phyloP scores from a whole-genome alignment of 2,888 invertebrate species.

The Anorthoa munda region DNA sequence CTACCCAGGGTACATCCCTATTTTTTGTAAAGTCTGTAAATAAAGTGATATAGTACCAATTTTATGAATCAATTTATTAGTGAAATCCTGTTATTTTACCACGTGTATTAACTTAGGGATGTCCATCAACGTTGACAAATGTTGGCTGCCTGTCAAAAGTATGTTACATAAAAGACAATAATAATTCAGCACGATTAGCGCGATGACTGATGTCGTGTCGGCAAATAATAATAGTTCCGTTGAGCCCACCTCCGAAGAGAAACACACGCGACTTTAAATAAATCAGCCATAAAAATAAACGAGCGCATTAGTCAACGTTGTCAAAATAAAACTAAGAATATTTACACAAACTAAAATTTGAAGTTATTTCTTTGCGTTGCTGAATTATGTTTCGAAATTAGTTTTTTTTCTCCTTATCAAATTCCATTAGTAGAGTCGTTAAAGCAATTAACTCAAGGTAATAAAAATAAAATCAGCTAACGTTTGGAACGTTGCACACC shows the following conservation, averaged over 20 bases:
- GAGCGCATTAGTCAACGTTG: slow-evolving; percentile 89
- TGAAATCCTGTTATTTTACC: slow-evolving; percentile 19
- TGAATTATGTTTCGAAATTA: slow-evolving; percentile 65
- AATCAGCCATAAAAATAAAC: slow-evolving; percentile 89
- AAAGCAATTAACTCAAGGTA: slow-evolving; percentile 69
- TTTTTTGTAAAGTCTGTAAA: slow-evolving; percentile 10
- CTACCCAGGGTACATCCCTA: no score
- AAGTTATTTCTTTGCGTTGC: slow-evolving; percentile 67
- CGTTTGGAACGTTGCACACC: slow-evolving; percentile 59
- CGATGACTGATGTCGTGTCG: slow-evolving; percentile 89
- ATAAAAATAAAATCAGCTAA: slow-evolving; percentile 66
- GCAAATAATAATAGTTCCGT: slow-evolving; percentile 86
- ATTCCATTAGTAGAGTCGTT: slow-evolving; percentile 69
- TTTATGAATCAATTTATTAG: slow-evolving; percentile 18
- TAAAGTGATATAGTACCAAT: neutral
- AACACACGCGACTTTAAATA: slow-evolving; percentile 86
- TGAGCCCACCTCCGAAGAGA: slow-evolving; percentile 82
- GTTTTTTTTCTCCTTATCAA: slow-evolving; percentile 64
- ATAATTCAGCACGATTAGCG: slow-evolving; percentile 85
- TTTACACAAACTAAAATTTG: slow-evolving; percentile 77
- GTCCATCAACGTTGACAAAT: slow-evolving; percentile 73
- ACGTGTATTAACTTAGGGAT: slow-evolving; percentile 58
- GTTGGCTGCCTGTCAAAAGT: slow-evolving; percentile 84
- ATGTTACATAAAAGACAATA: slow-evolving; percentile 84
- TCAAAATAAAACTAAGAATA: slow-evolving; percentile 88